phyloP scores from a whole-genome alignment of 2,888 invertebrate species.

The Rotaria sp. region DNA sequence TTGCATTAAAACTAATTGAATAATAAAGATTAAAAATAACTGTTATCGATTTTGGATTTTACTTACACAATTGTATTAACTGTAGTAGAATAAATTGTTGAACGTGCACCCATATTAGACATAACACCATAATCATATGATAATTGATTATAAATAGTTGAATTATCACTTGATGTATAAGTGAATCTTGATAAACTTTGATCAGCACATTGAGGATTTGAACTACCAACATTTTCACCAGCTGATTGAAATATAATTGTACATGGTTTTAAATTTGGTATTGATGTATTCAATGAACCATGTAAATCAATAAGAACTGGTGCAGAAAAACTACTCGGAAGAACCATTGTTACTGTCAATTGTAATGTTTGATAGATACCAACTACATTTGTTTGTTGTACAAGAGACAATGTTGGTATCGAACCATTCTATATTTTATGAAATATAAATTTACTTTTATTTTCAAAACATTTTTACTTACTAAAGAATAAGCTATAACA shows the following conservation, averaged over 20 bases:
- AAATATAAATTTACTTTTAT: not conserved
- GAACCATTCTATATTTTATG: constrained; percentile 26
- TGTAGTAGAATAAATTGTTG: not conserved
- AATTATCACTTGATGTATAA: not conserved
- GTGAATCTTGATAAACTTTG: not conserved
- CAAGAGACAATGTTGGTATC: constrained; percentile 4
- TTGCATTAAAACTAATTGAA: constrained; percentile 24
- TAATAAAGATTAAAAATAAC: not conserved
- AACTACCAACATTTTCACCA: constrained; percentile 36
- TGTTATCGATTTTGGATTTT: not conserved
- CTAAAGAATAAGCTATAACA: not conserved
- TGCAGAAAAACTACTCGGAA: constrained; percentile 33
- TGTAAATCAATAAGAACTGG: constrained; percentile 24
- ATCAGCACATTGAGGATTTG: constrained; percentile 25
- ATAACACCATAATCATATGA: not conserved
- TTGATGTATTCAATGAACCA: not conserved
- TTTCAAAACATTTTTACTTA: not conserved
- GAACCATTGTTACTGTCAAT: constrained; percentile 23
- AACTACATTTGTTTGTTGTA: not conserved
- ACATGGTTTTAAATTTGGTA: constrained; percentile 21
- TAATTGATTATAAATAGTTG: not conserved
- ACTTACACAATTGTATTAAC: not conserved
- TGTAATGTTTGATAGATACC: constrained; percentile 32
- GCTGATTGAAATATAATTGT: constrained; percentile 27
- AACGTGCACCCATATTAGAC: not conserved